Conservation (phyloP, 2,888 invertebrate genomes). For the Ormyrus nitidulus region DNA sequence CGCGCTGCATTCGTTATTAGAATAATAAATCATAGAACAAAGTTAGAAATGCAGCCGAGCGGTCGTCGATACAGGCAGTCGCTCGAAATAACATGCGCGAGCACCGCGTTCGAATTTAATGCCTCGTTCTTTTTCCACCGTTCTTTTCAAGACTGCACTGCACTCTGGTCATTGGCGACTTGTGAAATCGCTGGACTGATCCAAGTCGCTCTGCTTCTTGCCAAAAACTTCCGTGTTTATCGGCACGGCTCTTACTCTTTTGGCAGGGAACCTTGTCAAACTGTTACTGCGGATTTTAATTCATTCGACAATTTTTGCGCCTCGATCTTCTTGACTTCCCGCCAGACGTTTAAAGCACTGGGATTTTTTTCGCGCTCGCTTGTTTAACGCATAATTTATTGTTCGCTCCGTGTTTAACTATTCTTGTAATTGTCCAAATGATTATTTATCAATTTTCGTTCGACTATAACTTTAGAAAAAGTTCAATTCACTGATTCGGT, state of each 20-base stretch:
- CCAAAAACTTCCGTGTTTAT: conserved; percentile 35
- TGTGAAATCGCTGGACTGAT: too few species aligned
- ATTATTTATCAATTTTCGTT: neutral
- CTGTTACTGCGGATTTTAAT: neutral
- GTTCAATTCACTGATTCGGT: neutral
- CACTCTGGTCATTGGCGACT: too few species aligned
- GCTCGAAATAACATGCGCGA: too few species aligned
- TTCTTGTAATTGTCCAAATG: neutral
- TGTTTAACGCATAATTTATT: neutral
- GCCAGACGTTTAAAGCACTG: neutral
- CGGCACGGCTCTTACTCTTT: neutral
- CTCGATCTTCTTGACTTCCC: neutral
- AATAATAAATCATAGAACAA: too few species aligned
- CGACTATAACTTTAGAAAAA: neutral
- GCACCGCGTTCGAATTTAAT: too few species aligned
- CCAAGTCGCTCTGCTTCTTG: neutral
- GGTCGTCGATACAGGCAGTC: too few species aligned
- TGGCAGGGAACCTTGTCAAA: neutral
- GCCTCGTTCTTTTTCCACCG: too few species aligned
- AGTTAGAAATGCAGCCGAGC: too few species aligned
- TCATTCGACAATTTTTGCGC: conserved; percentile 18
- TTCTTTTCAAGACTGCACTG: too few species aligned
- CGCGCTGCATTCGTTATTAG: too few species aligned
- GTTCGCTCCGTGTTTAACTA: neutral
- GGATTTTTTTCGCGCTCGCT: too few species aligned